phyloP scores from a whole-genome alignment of 2,113 vertebrate species.

The Mola mola region DNA sequence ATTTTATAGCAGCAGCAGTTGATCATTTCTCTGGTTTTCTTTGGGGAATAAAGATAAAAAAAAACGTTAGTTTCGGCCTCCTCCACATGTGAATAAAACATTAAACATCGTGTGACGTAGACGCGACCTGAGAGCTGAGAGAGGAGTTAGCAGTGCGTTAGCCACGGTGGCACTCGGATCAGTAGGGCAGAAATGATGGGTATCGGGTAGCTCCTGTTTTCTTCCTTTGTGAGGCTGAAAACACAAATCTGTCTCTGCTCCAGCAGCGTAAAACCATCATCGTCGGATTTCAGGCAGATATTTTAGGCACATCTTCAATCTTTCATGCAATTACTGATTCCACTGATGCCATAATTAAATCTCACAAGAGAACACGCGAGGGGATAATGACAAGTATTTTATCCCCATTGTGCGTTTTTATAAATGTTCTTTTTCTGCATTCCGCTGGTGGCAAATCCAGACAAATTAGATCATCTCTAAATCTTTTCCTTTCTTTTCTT shows the following conservation, averaged over 20 bases:
- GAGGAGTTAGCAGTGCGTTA: slow-evolving; percentile 50
- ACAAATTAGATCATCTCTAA: slow-evolving; percentile 51
- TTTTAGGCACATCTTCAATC: slow-evolving; percentile 12
- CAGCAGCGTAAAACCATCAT: background rate
- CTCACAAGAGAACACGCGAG: slow-evolving; percentile 10
- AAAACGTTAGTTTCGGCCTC: too few species aligned
- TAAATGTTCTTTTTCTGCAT: slow-evolving; percentile 12
- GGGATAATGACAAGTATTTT: background rate
- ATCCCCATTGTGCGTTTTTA: slow-evolving; percentile 1
- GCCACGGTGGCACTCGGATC: slow-evolving; percentile 35
- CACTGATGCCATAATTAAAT: background rate
- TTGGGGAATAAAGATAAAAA: too few species aligned
- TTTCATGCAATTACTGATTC: background rate
- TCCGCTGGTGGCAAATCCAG: slow-evolving; percentile 23
- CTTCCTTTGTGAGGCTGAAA: background rate
- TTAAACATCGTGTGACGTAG: too few species aligned
- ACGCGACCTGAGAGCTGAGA: slow-evolving; percentile 37
- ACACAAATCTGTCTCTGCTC: background rate
- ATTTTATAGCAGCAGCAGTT: too few species aligned
- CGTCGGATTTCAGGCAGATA: slow-evolving; percentile 23
- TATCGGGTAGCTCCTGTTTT: slow-evolving; percentile 27
- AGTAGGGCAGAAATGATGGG: slow-evolving; percentile 50
- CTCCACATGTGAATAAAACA: too few species aligned
- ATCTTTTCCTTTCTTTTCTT: too few species aligned
- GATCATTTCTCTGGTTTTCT: too few species aligned